phyloP scores from a whole-genome alignment of 2,797 vertebrate species.

The Erpetoichthys calabaricus region DNA sequence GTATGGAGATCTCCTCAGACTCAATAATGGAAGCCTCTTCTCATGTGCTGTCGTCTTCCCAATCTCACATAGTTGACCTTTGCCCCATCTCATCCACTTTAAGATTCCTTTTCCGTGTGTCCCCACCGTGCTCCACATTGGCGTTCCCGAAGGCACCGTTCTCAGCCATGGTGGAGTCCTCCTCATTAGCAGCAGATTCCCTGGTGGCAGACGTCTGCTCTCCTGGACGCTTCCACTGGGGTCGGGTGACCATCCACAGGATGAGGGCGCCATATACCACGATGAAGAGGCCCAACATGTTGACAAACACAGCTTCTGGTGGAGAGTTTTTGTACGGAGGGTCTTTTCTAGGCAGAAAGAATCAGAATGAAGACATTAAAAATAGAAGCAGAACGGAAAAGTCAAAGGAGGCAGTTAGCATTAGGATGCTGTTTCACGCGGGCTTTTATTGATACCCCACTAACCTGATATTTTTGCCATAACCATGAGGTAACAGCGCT shows the following conservation, averaged over 20 bases:
- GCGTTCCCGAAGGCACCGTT: conserved; percentile 16
- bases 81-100: conserved; percentile 53
- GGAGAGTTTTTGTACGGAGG: conserved; percentile 61
- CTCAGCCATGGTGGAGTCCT: conserved; percentile 26
- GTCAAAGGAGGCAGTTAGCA: too few relatives aligned
- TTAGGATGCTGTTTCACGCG: too few relatives aligned
- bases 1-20: too few relatives aligned
- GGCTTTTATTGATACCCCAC: too few relatives aligned
- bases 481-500: too few relatives aligned
- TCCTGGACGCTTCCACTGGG: conserved; percentile 79
- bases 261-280: conserved; percentile 64
- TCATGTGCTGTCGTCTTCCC: neutral
- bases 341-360: conserved; percentile 27
- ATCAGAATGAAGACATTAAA: neutral
- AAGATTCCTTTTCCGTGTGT: conserved; percentile 55
- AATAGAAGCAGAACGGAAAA: too few relatives aligned
- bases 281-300: conserved; percentile 70
- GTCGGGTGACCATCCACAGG: conserved; percentile 75
- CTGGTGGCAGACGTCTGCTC: conserved; percentile 36
- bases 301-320: conserved; percentile 72
- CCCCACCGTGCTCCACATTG: conserved; percentile 39
- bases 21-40: too few relatives aligned
- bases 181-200: conserved; percentile 32
- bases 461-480: neutral
- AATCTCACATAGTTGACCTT: conserved; percentile 47